phyloP scores from a whole-genome alignment of 53 echinoderm and acorn worm species.

The Paracentrotus lividus region DNA sequence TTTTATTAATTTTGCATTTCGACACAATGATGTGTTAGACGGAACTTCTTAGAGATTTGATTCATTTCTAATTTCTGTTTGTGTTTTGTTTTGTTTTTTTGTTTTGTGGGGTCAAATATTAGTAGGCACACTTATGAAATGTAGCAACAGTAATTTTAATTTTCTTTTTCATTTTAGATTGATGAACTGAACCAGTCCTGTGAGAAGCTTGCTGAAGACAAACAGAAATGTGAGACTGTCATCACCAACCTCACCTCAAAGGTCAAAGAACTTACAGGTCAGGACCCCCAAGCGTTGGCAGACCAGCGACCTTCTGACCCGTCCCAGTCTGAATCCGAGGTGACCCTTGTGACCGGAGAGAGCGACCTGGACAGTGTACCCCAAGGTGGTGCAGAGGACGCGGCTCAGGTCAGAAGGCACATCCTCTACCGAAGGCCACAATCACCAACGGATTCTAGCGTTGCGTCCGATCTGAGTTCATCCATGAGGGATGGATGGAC shows the following conservation, averaged over 20 bases:
- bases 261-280: slow-evolving; percentile 70
- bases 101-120: too few species aligned
- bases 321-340: slow-evolving; percentile 67
- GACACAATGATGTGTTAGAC: too few species aligned
- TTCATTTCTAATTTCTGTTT: too few species aligned
- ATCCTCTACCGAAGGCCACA: slow-evolving; percentile 70
- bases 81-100: too few species aligned
- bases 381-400: background rate
- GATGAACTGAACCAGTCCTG: slow-evolving; percentile 76
- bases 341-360: slow-evolving; percentile 72
- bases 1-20: too few species aligned
- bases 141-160: too few species aligned
- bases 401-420: slow-evolving; percentile 44
- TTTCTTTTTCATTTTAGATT: slow-evolving; percentile 9
- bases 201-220: slow-evolving; percentile 81
- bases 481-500: slow-evolving; percentile 50
- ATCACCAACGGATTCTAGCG: slow-evolving; percentile 78
- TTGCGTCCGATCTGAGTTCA: slow-evolving; percentile 74
- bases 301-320: slow-evolving; percentile 28
- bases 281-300: slow-evolving; percentile 1
- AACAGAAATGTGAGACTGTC: slow-evolving; percentile 79
- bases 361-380: slow-evolving; percentile 75
- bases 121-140: background rate
- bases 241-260: slow-evolving; percentile 80
- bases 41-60: too few species aligned